These are phyloP conservation scores for Siphamia tubifer DNA, from an alignment of 2,113 vertebrate species.

Conservation along the genomic window DNA sequence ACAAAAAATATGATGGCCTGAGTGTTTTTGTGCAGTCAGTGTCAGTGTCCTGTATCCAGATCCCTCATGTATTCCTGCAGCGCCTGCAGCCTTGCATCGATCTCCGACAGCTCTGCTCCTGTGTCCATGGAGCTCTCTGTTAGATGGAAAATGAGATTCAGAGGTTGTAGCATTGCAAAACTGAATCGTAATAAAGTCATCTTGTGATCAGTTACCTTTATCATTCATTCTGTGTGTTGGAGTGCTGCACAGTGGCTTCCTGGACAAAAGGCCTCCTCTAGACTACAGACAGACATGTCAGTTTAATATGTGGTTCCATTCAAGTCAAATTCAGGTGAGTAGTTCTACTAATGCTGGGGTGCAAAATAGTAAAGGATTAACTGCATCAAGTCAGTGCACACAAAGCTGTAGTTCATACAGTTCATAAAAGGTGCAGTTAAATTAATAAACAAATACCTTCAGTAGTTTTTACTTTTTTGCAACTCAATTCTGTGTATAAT, in stretches of 20 bases:
- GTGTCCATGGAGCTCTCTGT: conserved; percentile 83
- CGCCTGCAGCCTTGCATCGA: conserved; percentile 89
- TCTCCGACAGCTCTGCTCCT: conserved; percentile 86
- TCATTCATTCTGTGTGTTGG: conserved; percentile 69
- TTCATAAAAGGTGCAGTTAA: too few relatives aligned
- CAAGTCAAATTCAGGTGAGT: too few relatives aligned
- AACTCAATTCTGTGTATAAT: too few relatives aligned
- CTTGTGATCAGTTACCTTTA: conserved; percentile 47
- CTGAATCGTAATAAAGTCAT: background rate
- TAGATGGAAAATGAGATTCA: background rate
- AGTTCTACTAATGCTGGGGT: too few relatives aligned
- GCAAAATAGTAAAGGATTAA: too few relatives aligned
- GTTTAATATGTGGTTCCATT: too few relatives aligned
- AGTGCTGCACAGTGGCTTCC: conserved; percentile 78
- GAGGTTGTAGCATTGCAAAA: background rate
- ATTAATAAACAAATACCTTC: too few relatives aligned
- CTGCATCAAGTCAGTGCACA: too few relatives aligned
- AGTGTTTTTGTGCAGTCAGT: background rate
- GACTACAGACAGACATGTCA: conserved; percentile 49
- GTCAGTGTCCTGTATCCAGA: conserved; percentile 83
- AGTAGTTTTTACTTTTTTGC: too few relatives aligned
- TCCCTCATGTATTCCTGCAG: conserved; percentile 94
- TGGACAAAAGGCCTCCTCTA: conserved; percentile 61
- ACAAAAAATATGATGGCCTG: background rate
- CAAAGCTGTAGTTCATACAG: too few relatives aligned